Evolutionary conservation across 2,888 invertebrate genomes (phyloP), one percentile per base, ranked within the genome.

Genomic region (Pheosia tremula): DNA sequence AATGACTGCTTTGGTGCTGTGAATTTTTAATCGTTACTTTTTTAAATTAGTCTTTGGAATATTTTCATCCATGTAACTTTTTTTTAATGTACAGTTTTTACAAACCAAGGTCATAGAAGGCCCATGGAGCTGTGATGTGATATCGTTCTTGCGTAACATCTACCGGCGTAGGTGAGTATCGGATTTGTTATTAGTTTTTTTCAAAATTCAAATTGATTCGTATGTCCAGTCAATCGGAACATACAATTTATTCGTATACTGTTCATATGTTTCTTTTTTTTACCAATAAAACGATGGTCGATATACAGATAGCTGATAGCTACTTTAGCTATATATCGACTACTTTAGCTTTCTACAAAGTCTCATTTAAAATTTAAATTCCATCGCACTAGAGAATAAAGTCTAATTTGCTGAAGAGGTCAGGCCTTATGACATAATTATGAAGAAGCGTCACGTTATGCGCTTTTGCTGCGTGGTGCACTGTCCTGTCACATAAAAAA

Each of bases 1-100:
- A 61, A 79, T 78, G 75, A 75, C 72, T 77, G 67, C 67, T 53
- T 66, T 66, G 67, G 75, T 84, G 82, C 78, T 83, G 85, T 86
- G 85, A 82, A 83, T 65, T 72, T 24, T 6, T 50, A 64, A 65
- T 64, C 65, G 59, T 68, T 65, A 64, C 65, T 59, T 68, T 65
- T 66, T 73, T 52, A 47, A 68, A 66, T 63, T 61, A 66, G 74
- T 74, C 68, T 64, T 61, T 61, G 61, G 66, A 69, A 56, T 64
- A 60, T 59, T 50, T 37, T 67, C 60, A 68, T 66, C 37, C 59
- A 58, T 59, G 57, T 24, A 24, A 24, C 24, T 24, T 66, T 58
- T 61, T 53, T 43, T 10, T 63, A 52, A 58, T 39, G 11, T 62
- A 5, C 47, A 9, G 59, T 56, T 53, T 57, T 45, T 38, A 49